These are phyloP conservation scores for Nyctereutes procyonoides DNA, from an alignment of 2,113 vertebrate species.

Conservation along the genomic window DNA sequence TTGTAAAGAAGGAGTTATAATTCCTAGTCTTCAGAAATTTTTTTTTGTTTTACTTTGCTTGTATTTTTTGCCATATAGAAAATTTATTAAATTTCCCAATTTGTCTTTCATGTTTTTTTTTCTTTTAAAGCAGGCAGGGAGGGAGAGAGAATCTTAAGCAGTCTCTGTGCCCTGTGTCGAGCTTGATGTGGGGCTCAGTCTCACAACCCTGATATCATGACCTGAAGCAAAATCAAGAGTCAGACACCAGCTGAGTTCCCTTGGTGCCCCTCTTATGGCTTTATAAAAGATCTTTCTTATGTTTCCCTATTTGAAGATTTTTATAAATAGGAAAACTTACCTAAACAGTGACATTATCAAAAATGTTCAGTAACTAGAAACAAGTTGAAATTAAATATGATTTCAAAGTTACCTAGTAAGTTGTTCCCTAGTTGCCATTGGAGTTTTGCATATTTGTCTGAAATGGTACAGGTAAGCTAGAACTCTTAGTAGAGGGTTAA, in stretches of 20 bases:
- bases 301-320: not conserved
- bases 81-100: not conserved
- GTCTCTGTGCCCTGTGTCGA: not conserved
- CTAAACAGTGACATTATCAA: not conserved
- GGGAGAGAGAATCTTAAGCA: not conserved
- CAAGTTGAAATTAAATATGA: not conserved
- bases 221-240: not conserved
- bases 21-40: not conserved
- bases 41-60: not conserved
- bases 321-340: slow-evolving; percentile 11
- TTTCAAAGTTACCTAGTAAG: not conserved
- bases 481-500: not conserved
- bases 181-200: not conserved
- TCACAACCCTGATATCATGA: not conserved
- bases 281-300: not conserved
- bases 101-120: not conserved
- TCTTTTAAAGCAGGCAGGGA: not conserved
- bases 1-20: not conserved
- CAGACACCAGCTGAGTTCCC: not conserved
- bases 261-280: not conserved
- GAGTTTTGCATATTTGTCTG: not conserved
- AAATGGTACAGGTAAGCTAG: not conserved
- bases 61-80: not conserved
- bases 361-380: not conserved
- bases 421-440: not conserved